Base-by-base conservation (phyloP, 2,797 vertebrate species). In the Peromyscus melanophrys region DNA sequence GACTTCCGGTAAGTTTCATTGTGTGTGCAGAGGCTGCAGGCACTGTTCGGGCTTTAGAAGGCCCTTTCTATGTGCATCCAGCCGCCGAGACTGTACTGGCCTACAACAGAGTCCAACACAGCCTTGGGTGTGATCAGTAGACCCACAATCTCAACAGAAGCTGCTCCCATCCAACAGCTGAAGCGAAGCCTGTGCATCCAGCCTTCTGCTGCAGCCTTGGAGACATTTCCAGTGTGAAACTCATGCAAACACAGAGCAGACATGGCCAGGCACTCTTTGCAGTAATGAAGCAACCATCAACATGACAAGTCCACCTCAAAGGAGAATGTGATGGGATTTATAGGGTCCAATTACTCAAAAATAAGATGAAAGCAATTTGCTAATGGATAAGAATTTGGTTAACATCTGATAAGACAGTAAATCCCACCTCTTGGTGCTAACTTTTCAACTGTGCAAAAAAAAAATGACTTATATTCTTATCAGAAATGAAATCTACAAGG, bases 321-420 rank as follows among this genome's bases (percentile, higher is more conserved):
- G 76, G 27, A 86, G 49, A 95, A 5, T 67, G 76, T 92, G 65
- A 63, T 80, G 95, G 89, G 87, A 57, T 40, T 40, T 89, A 59
- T 14, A 2, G 0, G 93, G 67, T 63, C 29, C 21, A 86, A 13
- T 46, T 59, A 90, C 25, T 92, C 52, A 92, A 82, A 97, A 52
- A 2, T 43, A 69, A 88, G 8, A 40, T 89, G 49, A 95, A 92
- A 93, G 93, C 23, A 73, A 80, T 93, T 92, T 94, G 40, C 52
- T 95, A 90, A 89, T 31, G 67, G 5, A 61, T 80, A 67, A 0
- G 73, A 81, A 92, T 49, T n/a, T 89, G 27, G 11, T 63, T 92
- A 75, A 34, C 40, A 87, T 67, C 59, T 27, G 65, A 31, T n/a
- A 71, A 92, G 8, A 8, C 43, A 91, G 76, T 34, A 65, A 71